Conservation (phyloP, 2,888 invertebrate species). For the Carpatolechia fugitivella region DNA sequence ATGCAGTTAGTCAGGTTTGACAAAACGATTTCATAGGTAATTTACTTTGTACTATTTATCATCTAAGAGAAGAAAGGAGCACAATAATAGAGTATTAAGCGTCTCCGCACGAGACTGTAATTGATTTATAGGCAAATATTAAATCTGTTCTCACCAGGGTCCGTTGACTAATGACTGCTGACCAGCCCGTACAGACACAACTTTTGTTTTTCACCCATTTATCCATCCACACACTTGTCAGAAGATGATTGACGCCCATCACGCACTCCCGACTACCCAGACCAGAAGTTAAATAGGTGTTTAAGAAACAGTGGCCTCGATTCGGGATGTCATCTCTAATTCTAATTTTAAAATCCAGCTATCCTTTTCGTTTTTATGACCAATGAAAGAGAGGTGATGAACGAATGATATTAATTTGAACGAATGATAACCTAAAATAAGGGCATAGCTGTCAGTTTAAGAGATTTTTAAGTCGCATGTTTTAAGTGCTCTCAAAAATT, state of each 20-base stretch:
- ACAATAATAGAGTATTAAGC: conserved; percentile 60
- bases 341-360: too few species aligned
- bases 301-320: background rate
- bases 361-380: too few species aligned
- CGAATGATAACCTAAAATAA: too few species aligned
- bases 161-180: conserved; percentile 68
- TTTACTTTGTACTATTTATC: conserved; percentile 55
- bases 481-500: too few species aligned
- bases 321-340: too few species aligned
- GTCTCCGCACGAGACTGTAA: conserved; percentile 59
- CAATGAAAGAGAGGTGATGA: too few species aligned
- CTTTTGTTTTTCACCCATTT: conserved; percentile 57
- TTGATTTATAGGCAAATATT: conserved; percentile 77
- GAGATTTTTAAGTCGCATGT: too few species aligned
- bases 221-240: conserved; percentile 47
- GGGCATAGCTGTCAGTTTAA: too few species aligned
- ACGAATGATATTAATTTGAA: too few species aligned
- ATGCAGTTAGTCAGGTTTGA: too few species aligned
- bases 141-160: conserved; percentile 69
- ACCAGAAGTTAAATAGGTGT: conserved; percentile 7
- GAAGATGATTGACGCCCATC: conserved; percentile 51
- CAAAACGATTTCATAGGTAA: too few species aligned
- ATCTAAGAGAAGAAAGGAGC: conserved; percentile 46
- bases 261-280: background rate
- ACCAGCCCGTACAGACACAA: conserved; percentile 53